Percentiles rank a stretch among this genome's conserved stretches.
These are phyloP conservation scores for Malurus melanocephalus DNA, from an alignment of 2,113 vertebrate genomes.

Conservation along the genomic window DNA sequence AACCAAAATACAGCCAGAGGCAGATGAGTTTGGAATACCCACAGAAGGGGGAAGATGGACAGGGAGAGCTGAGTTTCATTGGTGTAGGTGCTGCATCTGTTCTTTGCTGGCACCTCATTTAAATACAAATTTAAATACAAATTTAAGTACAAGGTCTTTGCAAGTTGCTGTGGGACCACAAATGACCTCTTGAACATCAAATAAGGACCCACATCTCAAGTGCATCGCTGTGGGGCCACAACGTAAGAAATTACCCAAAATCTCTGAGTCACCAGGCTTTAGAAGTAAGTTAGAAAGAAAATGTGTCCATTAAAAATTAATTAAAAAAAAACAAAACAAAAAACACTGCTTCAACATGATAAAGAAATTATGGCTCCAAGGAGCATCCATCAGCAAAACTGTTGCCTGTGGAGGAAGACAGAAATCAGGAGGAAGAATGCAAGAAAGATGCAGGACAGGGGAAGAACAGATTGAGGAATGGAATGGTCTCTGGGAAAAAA, in stretches of 20 bases:
- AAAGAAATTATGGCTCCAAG: background rate
- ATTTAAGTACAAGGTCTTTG: background rate
- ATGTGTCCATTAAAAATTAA: background rate
- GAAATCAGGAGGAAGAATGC: background rate
- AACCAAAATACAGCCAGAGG: background rate
- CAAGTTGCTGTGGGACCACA: background rate
- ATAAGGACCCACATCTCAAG: background rate
- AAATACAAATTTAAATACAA: background rate
- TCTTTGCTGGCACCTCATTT: background rate
- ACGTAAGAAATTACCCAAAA: background rate
- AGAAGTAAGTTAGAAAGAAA: background rate
- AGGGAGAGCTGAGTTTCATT: background rate
- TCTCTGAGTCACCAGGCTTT: background rate
- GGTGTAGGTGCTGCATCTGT: rapidly evolving
- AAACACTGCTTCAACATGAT: background rate
- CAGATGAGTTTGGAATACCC: background rate
- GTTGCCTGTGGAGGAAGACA: background rate
- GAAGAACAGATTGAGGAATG: background rate
- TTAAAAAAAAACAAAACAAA: too few relatives aligned
- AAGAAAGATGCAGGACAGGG: background rate
- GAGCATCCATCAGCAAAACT: background rate
- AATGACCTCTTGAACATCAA: background rate
- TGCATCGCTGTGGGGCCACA: background rate
- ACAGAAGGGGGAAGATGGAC: background rate
- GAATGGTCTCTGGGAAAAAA: background rate